These are phyloP conservation scores for Phrynocephalus forsythii DNA, from an alignment of 2,797 vertebrate species.

Conservation along the genomic window DNA sequence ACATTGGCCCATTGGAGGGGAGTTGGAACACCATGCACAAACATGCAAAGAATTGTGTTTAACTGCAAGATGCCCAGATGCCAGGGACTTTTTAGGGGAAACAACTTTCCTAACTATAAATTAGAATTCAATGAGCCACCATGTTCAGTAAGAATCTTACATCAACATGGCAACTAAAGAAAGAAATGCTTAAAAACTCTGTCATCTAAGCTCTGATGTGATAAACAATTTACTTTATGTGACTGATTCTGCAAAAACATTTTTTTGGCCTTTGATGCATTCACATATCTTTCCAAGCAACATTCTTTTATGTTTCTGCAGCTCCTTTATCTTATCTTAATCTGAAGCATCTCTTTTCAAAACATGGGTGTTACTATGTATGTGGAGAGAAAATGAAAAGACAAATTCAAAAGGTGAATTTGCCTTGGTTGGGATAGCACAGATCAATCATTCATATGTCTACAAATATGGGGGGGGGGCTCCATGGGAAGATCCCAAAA, in stretches of 20 bases:
- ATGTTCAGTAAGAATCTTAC: not conserved
- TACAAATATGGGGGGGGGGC: no score
- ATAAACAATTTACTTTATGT: constrained; percentile 1
- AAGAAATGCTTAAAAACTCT: not conserved
- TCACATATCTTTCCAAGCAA: not conserved
- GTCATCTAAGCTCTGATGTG: not conserved
- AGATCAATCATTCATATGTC: no score
- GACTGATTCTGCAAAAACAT: not conserved
- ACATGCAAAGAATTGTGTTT: not conserved
- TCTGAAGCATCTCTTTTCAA: not conserved
- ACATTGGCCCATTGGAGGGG: no score
- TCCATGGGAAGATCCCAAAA: not conserved
- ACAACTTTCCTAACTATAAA: not conserved
- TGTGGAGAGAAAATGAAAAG: not conserved
- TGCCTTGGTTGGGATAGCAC: not conserved
- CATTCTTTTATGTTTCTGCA: not conserved
- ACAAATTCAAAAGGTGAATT: not conserved
- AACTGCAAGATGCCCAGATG: not conserved
- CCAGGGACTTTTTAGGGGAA: not conserved
- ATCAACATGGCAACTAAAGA: not conserved
- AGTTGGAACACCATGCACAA: not conserved
- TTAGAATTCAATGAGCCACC: not conserved
- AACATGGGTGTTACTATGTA: not conserved
- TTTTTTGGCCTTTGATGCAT: not conserved
- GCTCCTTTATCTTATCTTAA: not conserved